Conservation (phyloP, 2,797 vertebrate species). For the Linurgus olivaceus region DNA sequence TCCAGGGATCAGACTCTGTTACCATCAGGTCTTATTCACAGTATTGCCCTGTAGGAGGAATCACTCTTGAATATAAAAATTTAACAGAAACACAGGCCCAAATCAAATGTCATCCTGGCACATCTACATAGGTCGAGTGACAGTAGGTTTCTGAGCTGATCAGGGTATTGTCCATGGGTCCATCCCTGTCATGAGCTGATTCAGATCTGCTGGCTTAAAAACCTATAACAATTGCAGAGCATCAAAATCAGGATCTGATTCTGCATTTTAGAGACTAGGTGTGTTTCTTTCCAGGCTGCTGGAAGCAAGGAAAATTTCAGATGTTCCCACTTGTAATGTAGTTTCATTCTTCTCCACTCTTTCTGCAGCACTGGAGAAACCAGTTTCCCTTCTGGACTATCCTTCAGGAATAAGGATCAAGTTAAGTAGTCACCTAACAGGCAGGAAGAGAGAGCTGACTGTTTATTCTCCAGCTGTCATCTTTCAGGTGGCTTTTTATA, state of each 20-base stretch:
- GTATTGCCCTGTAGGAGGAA: neutral
- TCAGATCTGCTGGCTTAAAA: neutral
- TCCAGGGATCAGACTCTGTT: neutral
- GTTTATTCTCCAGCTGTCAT: neutral
- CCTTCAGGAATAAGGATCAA: neutral
- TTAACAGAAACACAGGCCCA: neutral
- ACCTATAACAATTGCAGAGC: neutral
- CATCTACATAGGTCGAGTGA: fast-evolving
- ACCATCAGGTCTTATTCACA: neutral
- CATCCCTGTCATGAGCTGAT: neutral
- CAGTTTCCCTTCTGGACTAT: neutral
- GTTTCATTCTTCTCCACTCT: neutral
- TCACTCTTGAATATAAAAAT: neutral
- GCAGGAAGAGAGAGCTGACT: neutral
- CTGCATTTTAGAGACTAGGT: neutral
- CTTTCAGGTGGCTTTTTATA: neutral
- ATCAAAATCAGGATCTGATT: neutral
- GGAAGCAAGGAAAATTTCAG: neutral
- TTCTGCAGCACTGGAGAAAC: neutral
- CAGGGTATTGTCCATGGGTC: neutral
- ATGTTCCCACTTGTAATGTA: neutral
- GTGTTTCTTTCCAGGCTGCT: neutral
- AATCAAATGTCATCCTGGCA: neutral
- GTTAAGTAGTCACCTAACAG: neutral
- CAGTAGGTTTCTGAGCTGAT: neutral